phyloP scores from a whole-genome alignment of 2,113 vertebrate genomes.

The Oryctolagus cuniculus region mOryCun1.1 NC_091434.1:74955001-74955500 shows the following conservation, averaged over 20 bases:
- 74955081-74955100: not conserved
- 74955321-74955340: not conserved
- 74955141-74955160: not conserved
- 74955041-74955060: not conserved
- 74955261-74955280: not conserved
- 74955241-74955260: constrained; percentile 24
- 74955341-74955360: not conserved
- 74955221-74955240: not conserved
- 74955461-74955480: constrained; percentile 7
- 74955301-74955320: not conserved
- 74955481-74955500: constrained; percentile 90
- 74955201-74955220: not conserved
- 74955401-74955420: not conserved
- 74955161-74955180: not conserved
- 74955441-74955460: constrained; percentile 34
- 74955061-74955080: not conserved
- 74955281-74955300: not conserved
- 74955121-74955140: not conserved
- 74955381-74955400: not conserved
- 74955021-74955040: not conserved
- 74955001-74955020: not conserved
- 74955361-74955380: not conserved
- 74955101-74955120: not conserved
- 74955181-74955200: not conserved
- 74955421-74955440: not conserved